Conservation (phyloP, 2,113 vertebrate genomes). For the Tupaia chinensis region DNA sequence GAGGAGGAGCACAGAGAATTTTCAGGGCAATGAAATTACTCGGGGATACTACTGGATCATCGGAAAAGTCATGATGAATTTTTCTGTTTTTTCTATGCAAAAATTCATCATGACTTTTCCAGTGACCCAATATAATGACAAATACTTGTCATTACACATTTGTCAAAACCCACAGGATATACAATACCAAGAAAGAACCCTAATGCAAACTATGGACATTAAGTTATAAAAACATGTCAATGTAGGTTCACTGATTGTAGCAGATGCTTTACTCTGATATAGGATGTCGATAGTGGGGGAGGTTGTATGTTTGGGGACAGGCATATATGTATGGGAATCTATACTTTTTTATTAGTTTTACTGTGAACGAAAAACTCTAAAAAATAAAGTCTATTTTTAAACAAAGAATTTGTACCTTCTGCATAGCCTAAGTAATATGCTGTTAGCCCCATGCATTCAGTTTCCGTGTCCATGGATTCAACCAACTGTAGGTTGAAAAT, state of each 20-base stretch:
- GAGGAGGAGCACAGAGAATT: not conserved
- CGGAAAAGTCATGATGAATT: too few relatives aligned
- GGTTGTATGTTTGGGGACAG: rapidly evolving
- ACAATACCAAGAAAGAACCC: not conserved
- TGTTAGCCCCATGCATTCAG: too few relatives aligned
- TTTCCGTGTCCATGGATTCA: too few relatives aligned
- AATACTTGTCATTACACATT: not conserved
- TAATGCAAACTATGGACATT: not conserved
- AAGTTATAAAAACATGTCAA: not conserved
- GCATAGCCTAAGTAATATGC: not conserved
- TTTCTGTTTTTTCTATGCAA: too few relatives aligned
- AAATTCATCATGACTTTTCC: too few relatives aligned
- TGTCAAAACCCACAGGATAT: not conserved
- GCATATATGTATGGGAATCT: not conserved
- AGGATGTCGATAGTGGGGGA: too few relatives aligned
- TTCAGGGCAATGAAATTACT: not conserved
- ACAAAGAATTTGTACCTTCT: not conserved
- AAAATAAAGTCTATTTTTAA: not conserved
- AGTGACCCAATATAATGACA: too few relatives aligned
- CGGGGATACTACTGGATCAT: not conserved
- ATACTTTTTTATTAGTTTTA: not conserved
- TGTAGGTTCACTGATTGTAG: not conserved
- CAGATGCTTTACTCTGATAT: not conserved
- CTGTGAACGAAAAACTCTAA: slow-evolving; percentile 21
- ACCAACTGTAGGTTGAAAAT: too few relatives aligned